Evolutionary conservation across 2,888 invertebrate species (phyloP), one percentile per base, ranked within the genome.

Genomic region (Phytoseiulus persimilis): DNA sequence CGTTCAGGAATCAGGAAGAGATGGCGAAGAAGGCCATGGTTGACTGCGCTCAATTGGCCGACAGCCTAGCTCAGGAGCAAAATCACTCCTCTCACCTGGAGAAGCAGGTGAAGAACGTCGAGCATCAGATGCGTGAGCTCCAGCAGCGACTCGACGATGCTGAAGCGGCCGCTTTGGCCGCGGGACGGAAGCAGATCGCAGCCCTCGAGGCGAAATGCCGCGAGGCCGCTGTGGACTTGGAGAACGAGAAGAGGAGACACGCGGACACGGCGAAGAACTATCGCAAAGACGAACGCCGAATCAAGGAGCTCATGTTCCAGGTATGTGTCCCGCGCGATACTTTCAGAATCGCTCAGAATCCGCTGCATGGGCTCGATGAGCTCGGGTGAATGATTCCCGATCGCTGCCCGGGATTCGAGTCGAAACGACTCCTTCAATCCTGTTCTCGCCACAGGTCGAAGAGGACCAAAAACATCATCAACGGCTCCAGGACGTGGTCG

Each of bases 81-180:
- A 99, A 99, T 93, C 98, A 99, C 94, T 97, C 97, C 92, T 96
- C 96, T 94, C 97, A 97, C 92, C 96, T 98, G 94, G 99, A 99
- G 95, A 98, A 98, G 94, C 95, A 97, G 93, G 96, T 98, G 94
- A 98, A 98, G 95, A 97, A 96, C 91, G 95, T 98, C 92, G 99
- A 99, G 94, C 95, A 96, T 93, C 98, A 98, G 94, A 96, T 99
- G 94, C 99, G 98, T 95, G 99, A 99, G 94, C 95, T 99, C 93
- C 91, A 91, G 90, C 39, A 87, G 33, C 31, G 33, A 32, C 32
- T 87, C 14, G 87, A 87, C 45, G 39, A 39, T 28, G 87, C 87
- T 14, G 32, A 87, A 45, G 83, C 83, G 6, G 83, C 83, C 9
- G 87, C 87, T 0, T 33, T 87, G 87, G 87, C 87, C 32, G 87